These are phyloP conservation scores for Sphyrna mokarran DNA, from an alignment of 2,113 vertebrate genomes.

Conservation along the genomic window DNA sequence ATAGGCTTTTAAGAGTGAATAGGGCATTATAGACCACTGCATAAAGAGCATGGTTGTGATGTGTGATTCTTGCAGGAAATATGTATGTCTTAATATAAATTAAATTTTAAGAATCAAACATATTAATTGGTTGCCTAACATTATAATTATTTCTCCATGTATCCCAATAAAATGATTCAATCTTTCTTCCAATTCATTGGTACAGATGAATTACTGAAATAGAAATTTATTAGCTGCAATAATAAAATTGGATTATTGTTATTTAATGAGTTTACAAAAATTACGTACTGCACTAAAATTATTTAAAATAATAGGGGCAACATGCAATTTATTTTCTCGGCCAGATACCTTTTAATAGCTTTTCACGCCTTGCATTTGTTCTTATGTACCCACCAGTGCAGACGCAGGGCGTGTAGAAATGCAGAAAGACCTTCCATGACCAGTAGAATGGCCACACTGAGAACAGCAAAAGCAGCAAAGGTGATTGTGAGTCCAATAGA, in stretches of 20 bases:
- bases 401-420: slow-evolving; percentile 47
- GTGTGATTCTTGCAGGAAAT: background rate
- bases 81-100: background rate
- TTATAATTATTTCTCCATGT: background rate
- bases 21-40: background rate
- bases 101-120: background rate
- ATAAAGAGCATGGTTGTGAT: background rate
- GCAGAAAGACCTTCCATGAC: slow-evolving; percentile 48
- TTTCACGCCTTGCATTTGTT: background rate
- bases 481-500: slow-evolving; percentile 40
- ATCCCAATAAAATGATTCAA: too few relatives aligned
- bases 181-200: background rate
- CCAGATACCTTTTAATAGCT: background rate
- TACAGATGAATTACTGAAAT: background rate
- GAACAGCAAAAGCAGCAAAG: slow-evolving; percentile 43
- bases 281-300: background rate
- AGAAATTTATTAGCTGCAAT: background rate
- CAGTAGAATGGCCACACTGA: slow-evolving; percentile 44
- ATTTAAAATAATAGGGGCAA: background rate
- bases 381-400: slow-evolving; percentile 43
- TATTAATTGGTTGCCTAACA: background rate
- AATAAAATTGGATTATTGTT: background rate
- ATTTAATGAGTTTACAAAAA: background rate
- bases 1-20: background rate
- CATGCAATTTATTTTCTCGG: background rate